Conservation (phyloP, 2,113 vertebrate species). For the Dicerorhinus sumatrensis region DNA sequence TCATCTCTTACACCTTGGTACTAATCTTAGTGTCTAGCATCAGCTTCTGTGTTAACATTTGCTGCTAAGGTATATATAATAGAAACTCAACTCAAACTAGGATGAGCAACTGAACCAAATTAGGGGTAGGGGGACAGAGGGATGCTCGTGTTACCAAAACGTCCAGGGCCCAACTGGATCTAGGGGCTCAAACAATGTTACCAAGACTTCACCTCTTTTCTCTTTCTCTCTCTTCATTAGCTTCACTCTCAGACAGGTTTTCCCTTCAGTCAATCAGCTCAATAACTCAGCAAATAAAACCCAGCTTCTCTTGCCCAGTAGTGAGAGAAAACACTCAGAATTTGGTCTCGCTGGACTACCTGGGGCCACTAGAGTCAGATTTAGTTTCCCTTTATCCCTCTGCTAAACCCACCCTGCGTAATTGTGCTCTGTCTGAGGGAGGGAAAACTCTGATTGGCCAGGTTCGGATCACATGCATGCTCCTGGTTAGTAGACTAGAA, state of each 20-base stretch:
- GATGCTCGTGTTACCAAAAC: neutral
- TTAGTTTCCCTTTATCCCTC: neutral
- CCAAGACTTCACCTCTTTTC: neutral
- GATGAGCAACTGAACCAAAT: neutral
- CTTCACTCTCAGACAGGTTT: neutral
- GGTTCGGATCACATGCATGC: neutral
- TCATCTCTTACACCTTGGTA: neutral
- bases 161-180: neutral
- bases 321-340: neutral
- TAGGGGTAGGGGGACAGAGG: accelerated
- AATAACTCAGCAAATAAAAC: neutral
- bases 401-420: neutral
- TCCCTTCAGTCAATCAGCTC: neutral
- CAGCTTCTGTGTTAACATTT: neutral
- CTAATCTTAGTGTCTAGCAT: neutral
- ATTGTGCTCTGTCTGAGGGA: neutral
- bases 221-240: neutral
- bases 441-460: neutral
- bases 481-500: neutral
- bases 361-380: neutral
- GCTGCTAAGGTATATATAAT: neutral
- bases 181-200: neutral
- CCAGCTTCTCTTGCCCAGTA: neutral
- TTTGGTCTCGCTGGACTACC: neutral
- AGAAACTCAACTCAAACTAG: neutral